These are phyloP conservation scores for Dastarcus helophoroides DNA, from an alignment of 2,888 invertebrate genomes.

Conservation along the genomic window DNA sequence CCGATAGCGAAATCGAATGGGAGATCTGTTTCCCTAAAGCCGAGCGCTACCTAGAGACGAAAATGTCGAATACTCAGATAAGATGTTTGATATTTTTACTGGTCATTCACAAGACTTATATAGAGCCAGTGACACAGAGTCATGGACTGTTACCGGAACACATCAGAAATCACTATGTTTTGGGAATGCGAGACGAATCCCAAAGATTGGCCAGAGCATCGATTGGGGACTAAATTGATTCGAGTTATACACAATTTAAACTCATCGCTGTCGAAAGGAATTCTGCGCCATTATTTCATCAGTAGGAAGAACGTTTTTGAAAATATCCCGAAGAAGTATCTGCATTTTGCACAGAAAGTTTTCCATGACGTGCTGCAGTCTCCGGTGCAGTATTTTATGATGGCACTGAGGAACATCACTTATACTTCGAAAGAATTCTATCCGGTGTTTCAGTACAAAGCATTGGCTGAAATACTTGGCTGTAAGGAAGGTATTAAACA, in stretches of 20 bases:
- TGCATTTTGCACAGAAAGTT: constrained; percentile 53
- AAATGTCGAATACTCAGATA: constrained; percentile 58
- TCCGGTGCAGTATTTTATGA: constrained; percentile 58
- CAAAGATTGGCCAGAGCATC: constrained; percentile 61
- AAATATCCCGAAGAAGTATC: constrained; percentile 51
- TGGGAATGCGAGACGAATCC: constrained; percentile 65
- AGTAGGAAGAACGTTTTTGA: constrained; percentile 58
- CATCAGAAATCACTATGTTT: constrained; percentile 59
- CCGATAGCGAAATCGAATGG: constrained; percentile 55
- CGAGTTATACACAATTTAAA: constrained; percentile 53
- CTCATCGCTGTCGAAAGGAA: constrained; percentile 46
- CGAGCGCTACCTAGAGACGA: constrained; percentile 62
- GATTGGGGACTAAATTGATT: constrained; percentile 55
- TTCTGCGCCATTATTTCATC: constrained; percentile 63
- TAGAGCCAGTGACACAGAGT: constrained; percentile 52
- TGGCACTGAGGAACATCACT: constrained; percentile 56
- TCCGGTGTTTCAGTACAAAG: constrained; percentile 9
- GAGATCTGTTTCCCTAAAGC: constrained; percentile 65
- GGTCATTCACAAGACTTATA: constrained; percentile 58
- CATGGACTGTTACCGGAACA: constrained; percentile 59
- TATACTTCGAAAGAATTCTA: constrained; percentile 51
- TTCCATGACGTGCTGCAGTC: constrained; percentile 58
- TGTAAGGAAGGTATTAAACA: too few species aligned
- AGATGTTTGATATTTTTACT: constrained; percentile 58
- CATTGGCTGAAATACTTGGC: constrained; percentile 14